phyloP scores from a whole-genome alignment of 2,797 vertebrate genomes.

The Malurus leucopterus region DNA sequence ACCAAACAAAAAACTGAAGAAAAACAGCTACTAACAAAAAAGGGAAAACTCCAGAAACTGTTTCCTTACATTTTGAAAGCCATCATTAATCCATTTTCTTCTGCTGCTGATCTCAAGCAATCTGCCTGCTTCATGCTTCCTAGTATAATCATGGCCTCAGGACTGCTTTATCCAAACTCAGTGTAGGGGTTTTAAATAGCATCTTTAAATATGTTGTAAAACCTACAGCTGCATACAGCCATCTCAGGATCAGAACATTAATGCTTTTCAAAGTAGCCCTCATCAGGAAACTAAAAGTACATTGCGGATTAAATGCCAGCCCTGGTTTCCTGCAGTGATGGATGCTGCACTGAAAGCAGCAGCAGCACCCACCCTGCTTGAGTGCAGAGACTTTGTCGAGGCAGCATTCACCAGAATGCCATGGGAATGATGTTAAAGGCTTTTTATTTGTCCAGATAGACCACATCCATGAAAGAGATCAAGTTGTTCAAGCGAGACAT shows the following conservation, averaged over 20 bases:
- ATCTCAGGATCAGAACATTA: not conserved
- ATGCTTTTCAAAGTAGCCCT: not conserved
- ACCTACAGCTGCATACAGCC: not conserved
- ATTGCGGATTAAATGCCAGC: not conserved
- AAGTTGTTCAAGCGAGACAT: not conserved
- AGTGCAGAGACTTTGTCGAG: not conserved
- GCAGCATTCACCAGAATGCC: not conserved
- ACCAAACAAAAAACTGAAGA: not conserved
- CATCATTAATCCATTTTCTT: constrained; percentile 29
- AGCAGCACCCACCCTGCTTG: not conserved
- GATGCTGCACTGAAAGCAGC: not conserved
- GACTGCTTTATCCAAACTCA: constrained; percentile 9
- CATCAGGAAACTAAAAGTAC: not conserved
- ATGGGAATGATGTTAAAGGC: not conserved
- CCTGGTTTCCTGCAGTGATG: not conserved
- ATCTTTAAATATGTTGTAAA: not conserved
- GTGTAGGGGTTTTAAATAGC: not conserved
- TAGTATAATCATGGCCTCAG: constrained; percentile 13
- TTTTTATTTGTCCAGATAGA: not conserved
- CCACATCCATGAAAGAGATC: not conserved
- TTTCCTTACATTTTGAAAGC: not conserved
- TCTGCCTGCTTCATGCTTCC: not conserved
- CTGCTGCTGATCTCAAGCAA: not conserved
- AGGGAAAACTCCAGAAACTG: not conserved
- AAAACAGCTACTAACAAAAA: not conserved